Evolutionary conservation across 1,140 invertebrate species (phyloP), one percentile per base, ranked within the genome.

Genomic region (Bicyclus anynana): DNA sequence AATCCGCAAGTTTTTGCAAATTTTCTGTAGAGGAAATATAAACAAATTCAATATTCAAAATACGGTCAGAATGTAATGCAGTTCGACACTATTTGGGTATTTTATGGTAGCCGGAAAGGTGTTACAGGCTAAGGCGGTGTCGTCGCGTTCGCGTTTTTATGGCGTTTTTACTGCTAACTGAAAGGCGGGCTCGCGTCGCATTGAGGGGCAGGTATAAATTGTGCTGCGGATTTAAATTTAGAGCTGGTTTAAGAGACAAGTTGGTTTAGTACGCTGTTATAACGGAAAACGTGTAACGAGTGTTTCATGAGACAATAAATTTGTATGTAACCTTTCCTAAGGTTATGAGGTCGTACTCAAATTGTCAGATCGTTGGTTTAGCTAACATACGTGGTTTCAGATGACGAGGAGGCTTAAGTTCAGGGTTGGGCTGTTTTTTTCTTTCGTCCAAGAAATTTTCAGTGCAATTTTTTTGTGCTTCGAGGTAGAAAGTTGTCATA

Each of bases 161-260:
- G 60, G 57, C 54, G 58, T 38, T 72, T 72, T 74, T 74, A 72
- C 67, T 72, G 65, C 72, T 62, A 75, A 70, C 48, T 52, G 62
- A 59, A 62, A 58, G 54, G 35, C 49, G 40, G 56, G 40, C 52
- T 63, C 53, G 46, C 33, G 12, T 17, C 17, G 29, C 18, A 14
- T 18, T 17, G 27, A 26, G 37, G 42, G 38, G 10, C 48, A 50
- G 38, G 47, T 55, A 55, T 61, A 56, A 51, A 62, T 52, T 52
- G 29, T 46, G 29, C 14, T 46, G 27, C 33, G 40, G 46, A 51
- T 58, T 58, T 33, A 44, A 52, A 29, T 56, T 56, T 51, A 46
- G 17, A 51, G 40, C 49, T 47, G 18, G 23, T 47, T 52, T 37
- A 52, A 10, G 21, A 37, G 18, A 44, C 38, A 53, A 53, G 7